Evolutionary conservation across 2,113 vertebrate genomes (phyloP).

Genomic region (Phylloscopus trochilus): DNA sequence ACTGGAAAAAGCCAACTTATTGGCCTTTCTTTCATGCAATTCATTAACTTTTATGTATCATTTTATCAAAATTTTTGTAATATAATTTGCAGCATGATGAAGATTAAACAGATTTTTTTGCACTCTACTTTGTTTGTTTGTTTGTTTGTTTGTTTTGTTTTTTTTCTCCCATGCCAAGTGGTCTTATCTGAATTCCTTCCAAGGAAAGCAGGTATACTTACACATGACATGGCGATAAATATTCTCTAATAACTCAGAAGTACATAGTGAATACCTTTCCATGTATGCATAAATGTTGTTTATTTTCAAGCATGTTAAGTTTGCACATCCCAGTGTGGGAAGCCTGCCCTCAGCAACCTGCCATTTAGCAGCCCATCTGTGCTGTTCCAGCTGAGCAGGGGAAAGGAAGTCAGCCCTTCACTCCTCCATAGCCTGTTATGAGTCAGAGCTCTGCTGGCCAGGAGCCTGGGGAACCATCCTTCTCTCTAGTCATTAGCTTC

Average conservation of each 20-base stretch:
- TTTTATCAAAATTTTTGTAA: not conserved
- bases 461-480: not conserved
- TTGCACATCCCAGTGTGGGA: not conserved
- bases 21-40: slow-evolving; percentile 28
- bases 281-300: not conserved
- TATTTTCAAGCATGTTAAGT: not conserved
- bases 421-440: not conserved
- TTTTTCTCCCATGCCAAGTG: not conserved
- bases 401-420: not conserved
- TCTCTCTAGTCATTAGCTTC: not conserved
- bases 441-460: not conserved
- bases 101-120: not conserved
- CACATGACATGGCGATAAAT: not conserved
- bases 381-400: not conserved
- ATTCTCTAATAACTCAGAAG: not conserved
- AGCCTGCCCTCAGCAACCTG: not conserved
- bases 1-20: slow-evolving; percentile 42
- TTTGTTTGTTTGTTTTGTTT: too few species aligned
- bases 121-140: not conserved
- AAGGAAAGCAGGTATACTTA: not conserved
- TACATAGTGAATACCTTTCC: not conserved
- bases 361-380: not conserved
- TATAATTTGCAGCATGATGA: slow-evolving; percentile 1
- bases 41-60: not conserved
- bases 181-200: not conserved